These are phyloP conservation scores for Rallus limicola DNA, from an alignment of 2,113 vertebrate species.

Conservation along the genomic window DNA sequence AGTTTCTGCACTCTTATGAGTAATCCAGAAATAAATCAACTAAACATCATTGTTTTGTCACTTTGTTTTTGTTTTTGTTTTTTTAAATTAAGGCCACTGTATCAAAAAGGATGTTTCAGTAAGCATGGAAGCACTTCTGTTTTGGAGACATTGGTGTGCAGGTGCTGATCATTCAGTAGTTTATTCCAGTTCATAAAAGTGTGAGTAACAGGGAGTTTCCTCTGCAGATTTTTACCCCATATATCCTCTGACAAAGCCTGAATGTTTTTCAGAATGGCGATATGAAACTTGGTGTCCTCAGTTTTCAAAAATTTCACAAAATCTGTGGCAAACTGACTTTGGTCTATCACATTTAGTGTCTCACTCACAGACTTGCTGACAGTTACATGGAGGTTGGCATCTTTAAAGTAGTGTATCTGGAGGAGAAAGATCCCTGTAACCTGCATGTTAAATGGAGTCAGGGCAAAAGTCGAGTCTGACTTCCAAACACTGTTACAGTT, in stretches of 20 bases:
- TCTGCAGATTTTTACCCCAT: conserved; percentile 4
- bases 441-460: conserved; percentile 14
- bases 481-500: conserved; percentile 58
- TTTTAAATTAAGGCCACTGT: neutral
- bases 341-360: conserved; percentile 53
- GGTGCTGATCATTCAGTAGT: conserved; percentile 11
- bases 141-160: neutral
- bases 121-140: neutral
- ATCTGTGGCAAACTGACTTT: conserved; percentile 55
- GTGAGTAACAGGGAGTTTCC: conserved; percentile 61
- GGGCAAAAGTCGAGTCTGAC: conserved; percentile 50
- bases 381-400: conserved; percentile 39
- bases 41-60: neutral
- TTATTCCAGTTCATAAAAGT: conserved; percentile 58
- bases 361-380: conserved; percentile 45
- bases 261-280: conserved; percentile 54
- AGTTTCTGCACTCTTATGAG: neutral
- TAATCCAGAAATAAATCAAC: neutral
- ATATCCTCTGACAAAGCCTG: conserved; percentile 55
- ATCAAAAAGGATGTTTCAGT: neutral
- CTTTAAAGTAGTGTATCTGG: conserved; percentile 31
- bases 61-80: neutral
- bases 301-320: conserved; percentile 67
- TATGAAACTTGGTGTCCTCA: conserved; percentile 67
- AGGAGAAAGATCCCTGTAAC: conserved; percentile 44